Percentiles rank a stretch among this genome's conserved stretches.
phyloP scores from a whole-genome alignment of 2,888 invertebrate genomes.

The Limnephilus marmoratus region DNA sequence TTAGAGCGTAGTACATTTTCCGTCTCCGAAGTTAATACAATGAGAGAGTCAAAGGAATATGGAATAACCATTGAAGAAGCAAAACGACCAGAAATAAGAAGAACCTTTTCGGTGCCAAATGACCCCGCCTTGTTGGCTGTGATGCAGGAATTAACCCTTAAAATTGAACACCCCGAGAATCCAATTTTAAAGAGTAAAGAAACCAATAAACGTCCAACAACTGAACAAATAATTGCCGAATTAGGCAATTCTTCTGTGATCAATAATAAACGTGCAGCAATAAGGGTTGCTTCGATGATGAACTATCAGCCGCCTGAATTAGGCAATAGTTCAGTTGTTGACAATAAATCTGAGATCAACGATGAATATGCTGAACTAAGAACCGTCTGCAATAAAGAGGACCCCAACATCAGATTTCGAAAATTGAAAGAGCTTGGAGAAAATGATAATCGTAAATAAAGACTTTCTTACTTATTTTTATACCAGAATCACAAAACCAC shows the following conservation, averaged over 20 bases:
- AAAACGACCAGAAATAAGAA: slow-evolving; percentile 72
- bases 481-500: neutral
- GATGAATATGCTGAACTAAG: slow-evolving; percentile 86
- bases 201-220: slow-evolving; percentile 73
- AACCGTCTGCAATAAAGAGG: slow-evolving; percentile 87
- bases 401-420: slow-evolving; percentile 89
- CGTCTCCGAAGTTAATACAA: slow-evolving; percentile 81
- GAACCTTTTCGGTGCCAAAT: slow-evolving; percentile 74
- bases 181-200: slow-evolving; percentile 81
- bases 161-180: slow-evolving; percentile 72
- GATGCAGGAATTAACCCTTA: slow-evolving; percentile 73
- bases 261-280: slow-evolving; percentile 69
- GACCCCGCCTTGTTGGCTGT: slow-evolving; percentile 75
- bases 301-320: too few species aligned
- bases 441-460: slow-evolving; percentile 84
- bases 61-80: slow-evolving; percentile 79
- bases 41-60: slow-evolving; percentile 88
- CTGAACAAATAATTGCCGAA: slow-evolving; percentile 72
- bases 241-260: slow-evolving; percentile 71
- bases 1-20: slow-evolving; percentile 79
- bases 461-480: neutral
- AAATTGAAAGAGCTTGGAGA: slow-evolving; percentile 91
- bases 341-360: slow-evolving; percentile 73
- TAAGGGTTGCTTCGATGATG: neutral
- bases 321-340: too few species aligned